These are phyloP conservation scores for Ormyrus thymus DNA, from an alignment of 2,888 invertebrate genomes.

Conservation along the genomic window DNA sequence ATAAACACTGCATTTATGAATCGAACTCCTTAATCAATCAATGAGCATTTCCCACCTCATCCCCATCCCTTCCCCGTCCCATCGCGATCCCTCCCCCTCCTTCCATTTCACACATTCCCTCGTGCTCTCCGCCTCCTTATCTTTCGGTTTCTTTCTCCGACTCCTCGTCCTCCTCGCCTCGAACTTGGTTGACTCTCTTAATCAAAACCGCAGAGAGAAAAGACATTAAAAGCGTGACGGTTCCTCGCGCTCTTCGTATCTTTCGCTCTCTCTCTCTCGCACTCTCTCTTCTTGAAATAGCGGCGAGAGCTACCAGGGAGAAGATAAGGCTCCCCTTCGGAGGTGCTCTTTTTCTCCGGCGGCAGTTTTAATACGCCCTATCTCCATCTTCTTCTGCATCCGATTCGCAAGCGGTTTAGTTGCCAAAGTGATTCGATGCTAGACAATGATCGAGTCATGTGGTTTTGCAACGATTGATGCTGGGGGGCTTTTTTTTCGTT, in stretches of 20 bases:
- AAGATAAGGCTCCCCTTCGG: conserved; percentile 72
- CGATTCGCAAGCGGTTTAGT: no score
- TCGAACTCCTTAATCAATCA: neutral
- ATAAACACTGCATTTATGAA: no score
- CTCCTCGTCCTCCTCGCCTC: conserved; percentile 2
- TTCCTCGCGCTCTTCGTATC: neutral
- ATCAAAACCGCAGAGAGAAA: conserved; percentile 71
- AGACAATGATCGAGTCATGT: no score
- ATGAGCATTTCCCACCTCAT: conserved; percentile 4
- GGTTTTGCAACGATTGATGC: no score
- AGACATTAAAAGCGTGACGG: conserved; percentile 71
- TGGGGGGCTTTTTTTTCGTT: no score
- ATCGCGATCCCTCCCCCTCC: conserved; percentile 9
- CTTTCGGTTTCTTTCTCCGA: conserved; percentile 7
- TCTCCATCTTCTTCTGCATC: neutral
- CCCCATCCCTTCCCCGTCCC: neutral
- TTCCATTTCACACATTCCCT: conserved; percentile 1
- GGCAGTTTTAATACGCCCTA: conserved; percentile 42
- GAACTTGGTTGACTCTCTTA: conserved; percentile 63
- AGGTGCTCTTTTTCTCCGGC: conserved; percentile 21
- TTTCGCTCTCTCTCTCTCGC: conserved; percentile 62
- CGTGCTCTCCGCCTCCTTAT: neutral
- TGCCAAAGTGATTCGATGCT: no score
- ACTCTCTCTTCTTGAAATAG: conserved; percentile 65
- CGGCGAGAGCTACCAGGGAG: conserved; percentile 64